phyloP scores from a whole-genome alignment of 2,888 invertebrate species.

The Agrochola circellaris region DNA sequence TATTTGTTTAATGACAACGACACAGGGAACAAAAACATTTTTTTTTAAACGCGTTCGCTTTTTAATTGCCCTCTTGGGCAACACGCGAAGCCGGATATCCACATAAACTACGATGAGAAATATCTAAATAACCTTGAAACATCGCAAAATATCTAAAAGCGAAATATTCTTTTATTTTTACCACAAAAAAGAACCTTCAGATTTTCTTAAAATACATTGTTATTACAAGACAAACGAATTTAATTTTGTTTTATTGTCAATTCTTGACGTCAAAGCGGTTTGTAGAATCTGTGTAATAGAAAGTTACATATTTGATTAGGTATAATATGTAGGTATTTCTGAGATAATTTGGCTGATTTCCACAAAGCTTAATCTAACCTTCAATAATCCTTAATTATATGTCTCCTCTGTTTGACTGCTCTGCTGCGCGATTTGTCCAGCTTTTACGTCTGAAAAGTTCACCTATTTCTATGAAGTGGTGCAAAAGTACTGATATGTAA shows the following conservation, averaged over 20 bases:
- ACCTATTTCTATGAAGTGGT: neutral
- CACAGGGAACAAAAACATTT: neutral
- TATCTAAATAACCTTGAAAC: slow-evolving; percentile 9
- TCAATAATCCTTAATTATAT: slow-evolving; percentile 9
- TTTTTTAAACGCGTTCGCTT: slow-evolving; percentile 27
- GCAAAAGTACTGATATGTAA: neutral
- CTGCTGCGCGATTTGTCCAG: neutral
- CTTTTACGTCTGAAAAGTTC: neutral
- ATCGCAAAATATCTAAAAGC: slow-evolving; percentile 3
- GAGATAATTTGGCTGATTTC: slow-evolving; percentile 31
- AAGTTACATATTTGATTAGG: slow-evolving; percentile 3
- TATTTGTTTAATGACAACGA: slow-evolving; percentile 36
- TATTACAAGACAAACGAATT: slow-evolving; percentile 4
- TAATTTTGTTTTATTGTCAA: slow-evolving; percentile 20
- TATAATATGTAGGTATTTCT: slow-evolving; percentile 6
- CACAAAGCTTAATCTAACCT: slow-evolving; percentile 20
- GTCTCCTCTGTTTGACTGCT: neutral
- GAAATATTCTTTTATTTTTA: neutral
- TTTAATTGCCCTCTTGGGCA: slow-evolving; percentile 44
- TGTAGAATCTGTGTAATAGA: neutral
- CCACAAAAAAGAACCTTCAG: neutral
- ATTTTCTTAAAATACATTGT: slow-evolving; percentile 14
- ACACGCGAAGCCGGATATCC: slow-evolving; percentile 5
- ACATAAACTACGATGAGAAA: slow-evolving; percentile 21
- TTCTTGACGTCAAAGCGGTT: slow-evolving; percentile 18